Base-by-base conservation (phyloP, 1,140 invertebrate genomes). In the Rhopalosiphum maidis region DNA sequence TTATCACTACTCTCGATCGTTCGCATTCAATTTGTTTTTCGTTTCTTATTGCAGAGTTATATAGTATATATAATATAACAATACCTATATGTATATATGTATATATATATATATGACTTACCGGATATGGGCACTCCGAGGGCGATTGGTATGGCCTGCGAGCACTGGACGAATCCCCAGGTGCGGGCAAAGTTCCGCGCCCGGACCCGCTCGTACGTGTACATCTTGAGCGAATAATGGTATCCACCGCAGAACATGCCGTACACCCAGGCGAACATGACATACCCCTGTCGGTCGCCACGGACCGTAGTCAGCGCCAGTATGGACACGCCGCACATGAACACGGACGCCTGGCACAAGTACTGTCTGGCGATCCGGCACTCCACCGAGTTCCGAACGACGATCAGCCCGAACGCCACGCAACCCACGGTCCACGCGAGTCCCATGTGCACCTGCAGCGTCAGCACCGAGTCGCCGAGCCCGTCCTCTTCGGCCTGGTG, bases 151-250 rank as follows among this genome's bases (percentile, higher is more conserved):
- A 98, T 96, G 1, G 97, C 97, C 95, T 98, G 98, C 8, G 97
- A 97, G 94, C 97, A 98, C 95, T 98, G 98, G n/a, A 98, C 97
- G 95, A 98, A 98, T 88, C 97, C 97, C 98, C 98, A 99, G 0
- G 98, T 98, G 93, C 97, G 96, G 0, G 98, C 97, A 95, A 98
- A 98, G 95, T 98, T 97, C 93, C 97, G 96, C 0, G 97, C 97
- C 77, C 97, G 95, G 21, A 98, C 97, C 94, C 97, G 96, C 95
- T 98, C 98, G 94, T 98, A 98, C 0, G 97, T 98, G 95, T 98
- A 98, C 97, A 98, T 98, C 95, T 98, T 98, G 48, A 98, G 95
- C 25, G 97, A 97, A 95, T 98, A 98, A 95, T 98, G 97, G 95
- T 98, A 98, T 21, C 97, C 98, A 43, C 97, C 97, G 95, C 97